A percentile compares a stretch with the other conserved stretches of the same genome.
phyloP scores from a whole-genome alignment of 1,140 invertebrate genomes.

The Zaprionus vittiger region DNA sequence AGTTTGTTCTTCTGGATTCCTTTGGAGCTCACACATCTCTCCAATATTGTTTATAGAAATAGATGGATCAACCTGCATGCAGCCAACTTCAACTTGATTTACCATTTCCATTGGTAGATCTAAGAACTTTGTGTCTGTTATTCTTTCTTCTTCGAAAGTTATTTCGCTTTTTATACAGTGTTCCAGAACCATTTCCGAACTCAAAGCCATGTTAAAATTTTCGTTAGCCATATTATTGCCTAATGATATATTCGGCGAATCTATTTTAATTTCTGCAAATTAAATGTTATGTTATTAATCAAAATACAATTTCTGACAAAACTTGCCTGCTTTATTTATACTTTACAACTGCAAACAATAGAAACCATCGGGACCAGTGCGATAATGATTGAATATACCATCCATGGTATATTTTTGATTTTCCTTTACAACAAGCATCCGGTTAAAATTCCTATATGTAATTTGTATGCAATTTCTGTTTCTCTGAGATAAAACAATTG shows the following conservation, averaged over 20 bases:
- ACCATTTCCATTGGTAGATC: slow-evolving; percentile 22
- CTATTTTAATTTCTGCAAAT: neutral
- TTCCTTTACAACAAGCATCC: neutral
- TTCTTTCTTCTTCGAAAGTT: slow-evolving; percentile 28
- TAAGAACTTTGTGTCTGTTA: slow-evolving; percentile 29
- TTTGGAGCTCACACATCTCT: slow-evolving; percentile 29
- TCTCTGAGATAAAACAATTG: neutral
- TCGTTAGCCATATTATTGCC: neutral
- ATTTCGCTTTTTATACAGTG: slow-evolving; percentile 38
- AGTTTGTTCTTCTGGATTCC: neutral
- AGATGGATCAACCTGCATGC: slow-evolving; percentile 5
- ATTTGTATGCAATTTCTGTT: neutral
- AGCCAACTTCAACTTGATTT: slow-evolving; percentile 27
- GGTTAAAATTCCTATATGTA: neutral
- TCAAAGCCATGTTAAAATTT: neutral
- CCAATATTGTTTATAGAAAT: slow-evolving; percentile 15
- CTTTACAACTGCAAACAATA: neutral
- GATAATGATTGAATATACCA: neutral
- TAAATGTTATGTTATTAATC: neutral
- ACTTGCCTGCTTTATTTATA: neutral
- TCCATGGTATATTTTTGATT: neutral
- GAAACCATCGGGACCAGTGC: neutral
- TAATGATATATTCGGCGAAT: neutral
- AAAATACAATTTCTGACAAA: neutral
- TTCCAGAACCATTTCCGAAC: neutral